Evolutionary conservation across 1,140 invertebrate species (phyloP).

Genomic region (Anoplolepis gracilipes): DNA sequence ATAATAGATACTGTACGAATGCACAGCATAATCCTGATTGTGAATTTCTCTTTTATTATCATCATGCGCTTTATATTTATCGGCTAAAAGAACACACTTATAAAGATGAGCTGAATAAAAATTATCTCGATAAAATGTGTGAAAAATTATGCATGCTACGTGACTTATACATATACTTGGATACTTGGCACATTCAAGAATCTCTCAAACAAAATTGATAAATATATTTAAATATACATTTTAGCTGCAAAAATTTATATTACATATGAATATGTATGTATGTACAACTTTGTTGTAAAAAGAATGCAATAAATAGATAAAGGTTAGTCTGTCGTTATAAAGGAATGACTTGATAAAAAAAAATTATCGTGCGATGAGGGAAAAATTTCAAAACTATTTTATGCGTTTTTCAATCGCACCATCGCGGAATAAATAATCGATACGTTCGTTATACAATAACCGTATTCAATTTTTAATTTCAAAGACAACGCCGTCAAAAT

Average conservation of each 20-base stretch:
- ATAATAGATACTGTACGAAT: conserved; percentile 25
- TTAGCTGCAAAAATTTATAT: neutral
- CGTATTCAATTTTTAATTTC: neutral
- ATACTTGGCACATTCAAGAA: neutral
- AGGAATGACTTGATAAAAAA: neutral
- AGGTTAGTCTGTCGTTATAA: too few species aligned
- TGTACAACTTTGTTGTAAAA: neutral
- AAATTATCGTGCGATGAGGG: neutral
- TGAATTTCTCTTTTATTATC: conserved; percentile 18
- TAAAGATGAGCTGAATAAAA: neutral
- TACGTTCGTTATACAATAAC: neutral
- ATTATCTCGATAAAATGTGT: neutral
- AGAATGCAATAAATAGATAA: too few species aligned
- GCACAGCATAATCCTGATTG: neutral
- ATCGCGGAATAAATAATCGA: neutral
- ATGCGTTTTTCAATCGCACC: neutral
- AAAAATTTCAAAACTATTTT: neutral
- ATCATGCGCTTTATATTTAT: neutral
- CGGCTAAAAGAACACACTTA: neutral
- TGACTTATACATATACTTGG: neutral
- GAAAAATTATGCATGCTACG: neutral
- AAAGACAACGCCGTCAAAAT: neutral
- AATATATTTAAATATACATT: neutral
- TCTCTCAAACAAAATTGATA: too few species aligned
- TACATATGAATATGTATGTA: neutral